Conservation (phyloP, 2,888 invertebrate species). For the Tuta absoluta region DNA sequence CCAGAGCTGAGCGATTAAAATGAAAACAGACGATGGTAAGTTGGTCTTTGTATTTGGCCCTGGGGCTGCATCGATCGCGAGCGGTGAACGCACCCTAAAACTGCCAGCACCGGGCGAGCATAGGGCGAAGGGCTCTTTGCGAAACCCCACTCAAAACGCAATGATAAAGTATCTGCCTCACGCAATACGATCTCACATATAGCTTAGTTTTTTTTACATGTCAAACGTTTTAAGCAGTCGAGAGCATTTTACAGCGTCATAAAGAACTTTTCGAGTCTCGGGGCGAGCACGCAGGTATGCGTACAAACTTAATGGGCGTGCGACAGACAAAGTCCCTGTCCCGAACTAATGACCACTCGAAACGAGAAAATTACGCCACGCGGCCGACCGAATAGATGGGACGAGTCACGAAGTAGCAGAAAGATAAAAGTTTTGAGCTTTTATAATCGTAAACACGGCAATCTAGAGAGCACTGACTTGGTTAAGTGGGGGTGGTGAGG, state of each 20-base stretch:
- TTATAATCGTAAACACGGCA: constrained; percentile 32
- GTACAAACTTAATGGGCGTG: constrained; percentile 67
- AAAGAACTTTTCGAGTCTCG: constrained; percentile 46
- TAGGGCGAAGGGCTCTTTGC: constrained; percentile 50
- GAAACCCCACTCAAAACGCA: constrained; percentile 56
- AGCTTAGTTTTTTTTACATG: constrained; percentile 19
- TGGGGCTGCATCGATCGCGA: constrained; percentile 74
- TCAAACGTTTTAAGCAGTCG: constrained; percentile 23
- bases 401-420: constrained; percentile 68
- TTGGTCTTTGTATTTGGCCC: constrained; percentile 62
- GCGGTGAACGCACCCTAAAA: constrained; percentile 74
- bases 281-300: constrained; percentile 52
- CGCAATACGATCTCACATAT: constrained; percentile 33
- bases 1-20: constrained; percentile 50
- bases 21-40: constrained; percentile 56
- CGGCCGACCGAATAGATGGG: constrained; percentile 60
- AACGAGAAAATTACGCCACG: constrained; percentile 72
- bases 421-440: constrained; percentile 44
- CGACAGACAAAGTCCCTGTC: constrained; percentile 64
- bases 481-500: not conserved
- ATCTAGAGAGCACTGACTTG: constrained; percentile 19
- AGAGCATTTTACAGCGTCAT: constrained; percentile 38
- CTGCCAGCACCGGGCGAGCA: constrained; percentile 57
- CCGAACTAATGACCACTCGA: constrained; percentile 77
- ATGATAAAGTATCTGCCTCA: constrained; percentile 50